phyloP scores from a whole-genome alignment of 2,113 vertebrate species.

The Peromyscus maniculatus region DNA sequence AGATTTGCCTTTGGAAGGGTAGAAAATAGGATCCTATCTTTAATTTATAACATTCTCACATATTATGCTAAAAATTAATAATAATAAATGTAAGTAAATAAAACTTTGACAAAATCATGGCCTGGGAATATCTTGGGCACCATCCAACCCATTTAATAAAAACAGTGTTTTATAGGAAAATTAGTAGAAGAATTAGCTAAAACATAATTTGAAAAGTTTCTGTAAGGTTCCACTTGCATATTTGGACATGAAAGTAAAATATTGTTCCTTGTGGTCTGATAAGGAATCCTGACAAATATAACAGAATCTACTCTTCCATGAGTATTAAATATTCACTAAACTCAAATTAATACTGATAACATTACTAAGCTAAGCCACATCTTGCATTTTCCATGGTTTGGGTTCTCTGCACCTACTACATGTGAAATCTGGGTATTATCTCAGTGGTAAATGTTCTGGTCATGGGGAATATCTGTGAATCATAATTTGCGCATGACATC shows the following conservation, averaged over 20 bases:
- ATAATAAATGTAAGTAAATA: not conserved
- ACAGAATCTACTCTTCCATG: not conserved
- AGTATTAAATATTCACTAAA: not conserved
- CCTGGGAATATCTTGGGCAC: not conserved
- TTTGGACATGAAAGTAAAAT: not conserved
- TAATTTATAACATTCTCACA: not conserved
- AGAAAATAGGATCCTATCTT: not conserved
- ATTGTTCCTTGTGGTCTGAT: not conserved
- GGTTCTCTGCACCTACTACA: not conserved
- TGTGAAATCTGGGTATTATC: not conserved
- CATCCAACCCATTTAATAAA: not conserved
- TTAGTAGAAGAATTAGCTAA: not conserved
- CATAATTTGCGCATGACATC: not conserved
- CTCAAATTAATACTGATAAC: not conserved
- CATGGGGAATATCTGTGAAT: not conserved
- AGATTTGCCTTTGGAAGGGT: not conserved
- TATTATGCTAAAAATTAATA: not conserved
- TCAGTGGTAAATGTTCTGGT: not conserved
- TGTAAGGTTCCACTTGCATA: accelerated
- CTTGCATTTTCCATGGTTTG: not conserved
- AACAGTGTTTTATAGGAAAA: not conserved
- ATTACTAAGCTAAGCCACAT: not conserved
- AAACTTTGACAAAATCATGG: not conserved
- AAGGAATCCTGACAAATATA: not conserved
- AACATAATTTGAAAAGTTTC: not conserved